Percentiles rank a stretch among this genome's conserved stretches.
Conservation (phyloP, 2,888 invertebrate species). For the Drosophila meridionalis region DNA sequence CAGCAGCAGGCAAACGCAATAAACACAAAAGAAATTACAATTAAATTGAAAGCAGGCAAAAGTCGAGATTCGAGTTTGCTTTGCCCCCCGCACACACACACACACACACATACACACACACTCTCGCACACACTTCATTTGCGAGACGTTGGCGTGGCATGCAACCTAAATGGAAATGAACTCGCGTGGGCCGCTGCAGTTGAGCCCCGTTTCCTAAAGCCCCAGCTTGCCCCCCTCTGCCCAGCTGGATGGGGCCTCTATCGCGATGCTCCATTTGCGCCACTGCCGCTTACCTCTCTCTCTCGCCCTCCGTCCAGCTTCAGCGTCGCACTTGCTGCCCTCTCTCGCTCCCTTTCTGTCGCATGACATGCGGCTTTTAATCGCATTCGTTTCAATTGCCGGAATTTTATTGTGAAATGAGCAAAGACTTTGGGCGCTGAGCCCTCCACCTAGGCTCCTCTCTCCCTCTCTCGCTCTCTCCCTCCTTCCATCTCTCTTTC, state of each 20-base stretch:
- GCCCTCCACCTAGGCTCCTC: neutral
- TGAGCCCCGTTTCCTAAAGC: slow-evolving; percentile 23
- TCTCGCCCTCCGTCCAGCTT: slow-evolving; percentile 13
- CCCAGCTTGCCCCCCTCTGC: slow-evolving; percentile 17
- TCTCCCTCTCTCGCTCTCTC: neutral
- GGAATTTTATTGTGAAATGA: slow-evolving; percentile 79
- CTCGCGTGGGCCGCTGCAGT: slow-evolving; percentile 68
- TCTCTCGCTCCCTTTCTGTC: slow-evolving; percentile 9
- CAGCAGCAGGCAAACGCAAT: slow-evolving; percentile 72
- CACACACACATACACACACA: neutral
- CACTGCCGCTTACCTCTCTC: neutral
- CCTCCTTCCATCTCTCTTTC: neutral
- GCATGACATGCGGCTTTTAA: slow-evolving; percentile 77
- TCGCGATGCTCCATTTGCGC: slow-evolving; percentile 76
- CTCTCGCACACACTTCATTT: neutral
- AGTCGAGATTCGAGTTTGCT: slow-evolving; percentile 50
- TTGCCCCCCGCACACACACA: neutral
- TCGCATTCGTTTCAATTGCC: slow-evolving; percentile 81
- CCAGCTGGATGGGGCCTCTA: slow-evolving; percentile 43
- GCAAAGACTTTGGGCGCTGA: slow-evolving; percentile 66
- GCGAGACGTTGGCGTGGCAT: slow-evolving; percentile 57
- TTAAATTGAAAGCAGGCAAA: slow-evolving; percentile 75
- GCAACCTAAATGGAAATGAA: slow-evolving; percentile 77
- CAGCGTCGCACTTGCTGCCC: slow-evolving; percentile 33
- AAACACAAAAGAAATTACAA: slow-evolving; percentile 81